Evolutionary conservation across 2,113 vertebrate genomes (phyloP).

Genomic region (Epinephelus lanceolatus): DNA sequence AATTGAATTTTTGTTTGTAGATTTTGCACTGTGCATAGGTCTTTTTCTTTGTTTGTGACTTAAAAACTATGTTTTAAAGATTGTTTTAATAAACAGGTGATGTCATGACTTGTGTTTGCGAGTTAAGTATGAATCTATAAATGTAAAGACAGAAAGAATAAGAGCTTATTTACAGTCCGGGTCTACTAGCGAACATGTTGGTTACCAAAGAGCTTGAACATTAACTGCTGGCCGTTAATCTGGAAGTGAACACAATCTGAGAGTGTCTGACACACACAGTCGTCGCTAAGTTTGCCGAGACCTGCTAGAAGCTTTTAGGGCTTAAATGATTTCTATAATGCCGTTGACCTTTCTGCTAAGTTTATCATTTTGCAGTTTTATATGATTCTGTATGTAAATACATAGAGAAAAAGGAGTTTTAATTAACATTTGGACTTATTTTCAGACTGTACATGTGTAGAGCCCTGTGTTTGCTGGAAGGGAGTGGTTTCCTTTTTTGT

Average conservation of each 20-base stretch:
- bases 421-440: conserved; percentile 87
- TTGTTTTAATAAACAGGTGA: conserved; percentile 72
- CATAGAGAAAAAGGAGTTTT: conserved; percentile 84
- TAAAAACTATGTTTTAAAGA: conserved; percentile 79
- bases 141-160: conserved; percentile 71
- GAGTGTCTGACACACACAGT: conserved; percentile 13
- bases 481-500: conserved; percentile 83
- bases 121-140: conserved; percentile 65
- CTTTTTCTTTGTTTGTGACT: conserved; percentile 61
- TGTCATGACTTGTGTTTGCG: conserved; percentile 70
- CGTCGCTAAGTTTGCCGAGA: conserved; percentile 61
- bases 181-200: conserved; percentile 79
- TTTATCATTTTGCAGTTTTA: conserved; percentile 87
- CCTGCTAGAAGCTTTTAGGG: conserved; percentile 74
- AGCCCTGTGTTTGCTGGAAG: conserved; percentile 74
- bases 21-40: conserved; percentile 78
- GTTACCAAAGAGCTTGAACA: conserved; percentile 84
- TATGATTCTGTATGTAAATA: conserved; percentile 89
- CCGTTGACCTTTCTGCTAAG: conserved; percentile 85
- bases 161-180: conserved; percentile 65
- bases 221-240: conserved; percentile 76
- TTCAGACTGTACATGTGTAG: conserved; percentile 88
- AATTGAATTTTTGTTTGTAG: conserved; percentile 69
- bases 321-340: conserved; percentile 72
- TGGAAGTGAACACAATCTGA: conserved; percentile 59